Conservation (phyloP, 2,113 vertebrate species). For the Myodes glareolus region DNA sequence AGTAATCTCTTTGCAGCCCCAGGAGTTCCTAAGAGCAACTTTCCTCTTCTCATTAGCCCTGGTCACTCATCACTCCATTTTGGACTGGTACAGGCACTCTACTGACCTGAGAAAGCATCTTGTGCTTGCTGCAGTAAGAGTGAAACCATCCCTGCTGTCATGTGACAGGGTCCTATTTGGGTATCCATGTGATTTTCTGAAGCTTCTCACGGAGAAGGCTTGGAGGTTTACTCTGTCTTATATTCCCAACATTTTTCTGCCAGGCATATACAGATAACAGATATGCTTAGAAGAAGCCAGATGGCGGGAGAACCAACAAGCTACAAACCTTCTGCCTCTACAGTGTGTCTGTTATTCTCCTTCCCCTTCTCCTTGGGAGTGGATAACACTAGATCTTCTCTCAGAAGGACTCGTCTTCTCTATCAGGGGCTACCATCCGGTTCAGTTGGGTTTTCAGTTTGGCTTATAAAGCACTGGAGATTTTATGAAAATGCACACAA, state of each 20-base stretch:
- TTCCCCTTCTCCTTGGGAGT: background rate
- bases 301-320: background rate
- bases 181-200: background rate
- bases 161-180: background rate
- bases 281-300: background rate
- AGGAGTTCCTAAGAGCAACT: background rate
- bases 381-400: background rate
- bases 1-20: background rate
- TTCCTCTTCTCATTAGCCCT: conserved; percentile 6
- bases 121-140: background rate
- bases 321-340: background rate
- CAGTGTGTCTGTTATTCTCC: background rate
- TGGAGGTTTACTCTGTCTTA: background rate
- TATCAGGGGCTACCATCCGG: background rate
- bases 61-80: background rate
- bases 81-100: background rate
- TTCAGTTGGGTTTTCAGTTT: background rate
- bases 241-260: background rate
- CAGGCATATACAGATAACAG: background rate
- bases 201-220: background rate
- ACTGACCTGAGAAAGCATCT: background rate
- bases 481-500: background rate
- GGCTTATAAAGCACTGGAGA: background rate
- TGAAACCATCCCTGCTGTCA: background rate
- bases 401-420: background rate